phyloP scores from a whole-genome alignment of 2,113 vertebrate species.

The Glareola pratincola region DNA sequence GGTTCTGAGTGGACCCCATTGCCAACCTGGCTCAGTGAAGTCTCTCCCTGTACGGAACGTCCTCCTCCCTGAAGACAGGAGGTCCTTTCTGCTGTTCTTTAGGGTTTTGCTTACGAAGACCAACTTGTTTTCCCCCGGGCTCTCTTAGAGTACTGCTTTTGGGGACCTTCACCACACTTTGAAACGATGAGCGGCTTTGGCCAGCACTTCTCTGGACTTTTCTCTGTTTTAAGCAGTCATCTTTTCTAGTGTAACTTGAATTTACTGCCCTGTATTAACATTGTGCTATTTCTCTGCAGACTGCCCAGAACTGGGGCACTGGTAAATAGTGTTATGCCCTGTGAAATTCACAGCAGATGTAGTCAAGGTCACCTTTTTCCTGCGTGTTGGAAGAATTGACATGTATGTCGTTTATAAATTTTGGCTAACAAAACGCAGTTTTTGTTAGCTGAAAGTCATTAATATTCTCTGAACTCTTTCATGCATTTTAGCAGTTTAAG shows the following conservation, averaged over 20 bases:
- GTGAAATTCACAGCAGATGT: neutral
- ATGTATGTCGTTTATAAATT: neutral
- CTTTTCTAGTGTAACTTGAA: neutral
- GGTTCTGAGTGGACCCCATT: neutral
- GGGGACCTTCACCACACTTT: neutral
- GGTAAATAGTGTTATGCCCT: neutral
- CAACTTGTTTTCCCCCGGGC: rapidly evolving
- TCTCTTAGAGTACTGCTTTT: neutral
- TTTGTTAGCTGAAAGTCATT: neutral
- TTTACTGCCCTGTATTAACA: neutral
- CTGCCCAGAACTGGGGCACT: neutral
- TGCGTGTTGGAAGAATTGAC: neutral
- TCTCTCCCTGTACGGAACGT: neutral
- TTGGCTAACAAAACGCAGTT: neutral
- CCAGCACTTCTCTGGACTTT: neutral
- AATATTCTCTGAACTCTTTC: neutral
- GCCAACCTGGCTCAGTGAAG: neutral
- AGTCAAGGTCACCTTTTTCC: neutral
- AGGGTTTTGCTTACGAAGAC: neutral
- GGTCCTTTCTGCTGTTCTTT: neutral
- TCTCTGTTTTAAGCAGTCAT: neutral
- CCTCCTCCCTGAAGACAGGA: neutral
- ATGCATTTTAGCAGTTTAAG: neutral
- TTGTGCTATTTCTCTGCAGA: neutral
- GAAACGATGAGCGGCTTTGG: neutral